These are phyloP conservation scores for Ceratosolen solmsi DNA, from an alignment of 1,140 invertebrate species.

Conservation along the genomic window DNA sequence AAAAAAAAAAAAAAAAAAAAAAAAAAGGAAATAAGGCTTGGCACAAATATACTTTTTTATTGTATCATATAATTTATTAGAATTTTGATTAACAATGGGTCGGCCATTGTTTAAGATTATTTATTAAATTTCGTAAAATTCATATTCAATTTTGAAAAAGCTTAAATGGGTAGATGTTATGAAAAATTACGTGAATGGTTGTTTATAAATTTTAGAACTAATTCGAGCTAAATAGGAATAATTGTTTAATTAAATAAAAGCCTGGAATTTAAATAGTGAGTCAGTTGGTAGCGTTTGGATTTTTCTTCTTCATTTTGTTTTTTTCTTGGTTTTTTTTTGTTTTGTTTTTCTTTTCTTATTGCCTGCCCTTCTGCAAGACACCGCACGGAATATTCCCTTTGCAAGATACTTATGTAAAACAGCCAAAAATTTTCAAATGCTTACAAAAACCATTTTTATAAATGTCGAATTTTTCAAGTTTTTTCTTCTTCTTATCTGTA, in stretches of 20 bases:
- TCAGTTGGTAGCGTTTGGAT: too few species aligned
- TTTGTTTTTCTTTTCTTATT: background rate
- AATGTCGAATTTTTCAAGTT: slow-evolving; percentile 12
- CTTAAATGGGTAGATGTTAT: too few species aligned
- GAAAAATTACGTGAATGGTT: too few species aligned
- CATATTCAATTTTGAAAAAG: background rate
- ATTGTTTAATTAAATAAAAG: too few species aligned
- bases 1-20: background rate
- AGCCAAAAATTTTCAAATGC: background rate
- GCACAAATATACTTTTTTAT: slow-evolving; percentile 36
- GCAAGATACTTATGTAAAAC: background rate
- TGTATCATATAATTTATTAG: background rate
- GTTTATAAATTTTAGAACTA: too few species aligned
- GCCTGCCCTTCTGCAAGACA: background rate
- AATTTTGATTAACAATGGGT: slow-evolving; percentile 14
- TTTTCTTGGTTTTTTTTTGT: background rate
- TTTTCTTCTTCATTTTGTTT: too few species aligned
- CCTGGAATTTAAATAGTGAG: too few species aligned
- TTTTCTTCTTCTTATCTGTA: background rate
- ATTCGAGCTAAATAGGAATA: too few species aligned
- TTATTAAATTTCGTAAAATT: slow-evolving; percentile 2
- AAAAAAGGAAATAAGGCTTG: slow-evolving; percentile 12
- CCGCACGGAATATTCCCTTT: background rate
- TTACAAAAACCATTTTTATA: slow-evolving; percentile 8
- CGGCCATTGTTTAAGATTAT: background rate